Conservation (phyloP, 2,888 invertebrate species). For the Oasisia sp. region DNA sequence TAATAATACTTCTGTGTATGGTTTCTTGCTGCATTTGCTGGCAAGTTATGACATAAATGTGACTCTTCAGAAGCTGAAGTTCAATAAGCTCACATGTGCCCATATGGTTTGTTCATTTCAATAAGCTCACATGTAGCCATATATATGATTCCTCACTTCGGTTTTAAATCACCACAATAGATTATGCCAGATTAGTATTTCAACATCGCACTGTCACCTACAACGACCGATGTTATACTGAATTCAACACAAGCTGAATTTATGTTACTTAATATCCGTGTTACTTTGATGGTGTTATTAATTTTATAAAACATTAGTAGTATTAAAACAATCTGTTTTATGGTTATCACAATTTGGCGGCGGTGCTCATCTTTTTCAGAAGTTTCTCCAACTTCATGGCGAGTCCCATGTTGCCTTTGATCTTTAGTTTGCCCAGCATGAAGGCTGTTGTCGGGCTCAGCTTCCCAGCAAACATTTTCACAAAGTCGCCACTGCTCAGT, state of each 20-base stretch:
- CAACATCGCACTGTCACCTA: not conserved
- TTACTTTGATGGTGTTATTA: not conserved
- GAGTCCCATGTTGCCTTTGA: slow-evolving; percentile 89
- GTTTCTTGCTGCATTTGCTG: not conserved
- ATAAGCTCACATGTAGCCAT: not conserved
- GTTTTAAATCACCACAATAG: not conserved
- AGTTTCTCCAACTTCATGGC: slow-evolving; percentile 88
- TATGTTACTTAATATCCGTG: not conserved
- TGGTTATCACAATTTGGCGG: not conserved
- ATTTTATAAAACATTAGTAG: not conserved
- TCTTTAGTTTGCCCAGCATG: slow-evolving; percentile 95
- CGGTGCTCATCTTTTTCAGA: not conserved
- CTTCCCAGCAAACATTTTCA: slow-evolving; percentile 75
- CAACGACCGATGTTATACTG: not conserved
- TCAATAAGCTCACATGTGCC: too few species aligned
- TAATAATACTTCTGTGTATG: not conserved
- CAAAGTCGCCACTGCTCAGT: slow-evolving; percentile 75
- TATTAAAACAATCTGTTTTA: not conserved
- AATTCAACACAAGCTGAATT: not conserved
- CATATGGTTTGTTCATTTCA: not conserved
- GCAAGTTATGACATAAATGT: not conserved
- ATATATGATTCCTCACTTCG: not conserved
- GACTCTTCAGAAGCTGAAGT: not conserved
- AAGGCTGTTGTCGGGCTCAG: slow-evolving; percentile 91
- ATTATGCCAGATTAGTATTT: not conserved